Evolutionary conservation across 2,888 invertebrate genomes (phyloP), one percentile per base, ranked within the genome.

Genomic region (Eilema sororculum): DNA sequence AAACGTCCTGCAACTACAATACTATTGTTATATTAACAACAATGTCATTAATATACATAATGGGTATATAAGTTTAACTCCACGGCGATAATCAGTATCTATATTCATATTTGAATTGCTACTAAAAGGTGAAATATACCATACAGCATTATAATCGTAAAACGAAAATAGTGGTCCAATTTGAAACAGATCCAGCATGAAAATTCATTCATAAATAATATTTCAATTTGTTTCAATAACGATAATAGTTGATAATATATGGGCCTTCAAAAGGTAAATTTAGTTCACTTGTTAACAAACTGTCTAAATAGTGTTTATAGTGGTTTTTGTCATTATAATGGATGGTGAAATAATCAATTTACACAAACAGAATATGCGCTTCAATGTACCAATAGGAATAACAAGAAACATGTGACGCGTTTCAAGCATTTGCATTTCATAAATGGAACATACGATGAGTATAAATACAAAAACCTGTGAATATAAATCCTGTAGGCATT

Each of bases 11-110:
- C 69, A 76, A 76, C 77, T 75, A 83, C 81, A 82, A 81, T 73
- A 68, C 73, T 80, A 68, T 78, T 82, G 74, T 80, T 71, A 65
- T 10, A 70, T 22, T 71, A 72, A 68, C 78, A 71, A 73, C 80
- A 83, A 81, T 83, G 81, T 79, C 84, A 84, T 75, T 72, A 79
- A 70, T 76, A 69, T 69, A 75, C 56, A 60, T 63, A 24, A 2
- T 41, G 4, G 13, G 3, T 37, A 37, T 37, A 64, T 63, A 30
- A 59, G 56, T 63, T 46, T 22, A 67, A 67, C 62, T 71, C 62
- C 66, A 56, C 41, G 70, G 12, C 9, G 56, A 56, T 73, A 72
- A 74, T 75, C 33, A 52, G 60, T 74, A 65, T 74, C 59, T 69
- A 33, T 62, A 76, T 69, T 66, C 76, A 63, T 77, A 76, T 80